Conservation (phyloP, 2,797 vertebrate genomes). For the Hyperoplus immaculatus region DNA sequence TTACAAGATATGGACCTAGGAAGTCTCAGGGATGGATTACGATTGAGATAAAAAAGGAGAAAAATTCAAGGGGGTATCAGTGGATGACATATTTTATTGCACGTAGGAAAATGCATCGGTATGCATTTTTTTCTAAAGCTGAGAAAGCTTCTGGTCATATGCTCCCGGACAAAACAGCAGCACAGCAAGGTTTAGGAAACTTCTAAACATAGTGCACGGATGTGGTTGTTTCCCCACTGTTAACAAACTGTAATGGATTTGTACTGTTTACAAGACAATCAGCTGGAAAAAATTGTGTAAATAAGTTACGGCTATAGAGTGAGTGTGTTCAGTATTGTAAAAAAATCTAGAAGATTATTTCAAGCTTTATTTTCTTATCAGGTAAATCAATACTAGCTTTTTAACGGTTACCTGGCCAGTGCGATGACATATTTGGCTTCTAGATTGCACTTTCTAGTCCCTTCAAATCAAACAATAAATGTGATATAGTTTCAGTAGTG, state of each 20-base stretch:
- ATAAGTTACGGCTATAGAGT: no score
- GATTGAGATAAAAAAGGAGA: not conserved
- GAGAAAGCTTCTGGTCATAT: slow-evolving; percentile 17
- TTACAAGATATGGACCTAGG: slow-evolving; percentile 1
- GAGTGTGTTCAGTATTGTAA: not conserved
- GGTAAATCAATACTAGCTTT: slow-evolving; percentile 8
- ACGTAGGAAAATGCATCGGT: slow-evolving; percentile 35
- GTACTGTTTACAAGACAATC: slow-evolving; percentile 3
- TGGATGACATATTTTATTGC: slow-evolving; percentile 37
- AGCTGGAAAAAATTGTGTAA: not conserved
- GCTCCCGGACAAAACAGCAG: slow-evolving; percentile 6
- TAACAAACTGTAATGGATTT: not conserved
- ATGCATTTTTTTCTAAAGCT: slow-evolving; percentile 20
- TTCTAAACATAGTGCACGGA: not conserved
- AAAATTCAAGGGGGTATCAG: not conserved
- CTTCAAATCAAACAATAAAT: not conserved
- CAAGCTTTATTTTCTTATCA: not conserved
- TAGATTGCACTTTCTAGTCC: not conserved
- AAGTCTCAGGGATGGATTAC: slow-evolving; percentile 22
- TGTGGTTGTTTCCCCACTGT: not conserved
- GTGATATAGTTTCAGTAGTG: not conserved
- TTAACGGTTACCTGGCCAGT: not conserved
- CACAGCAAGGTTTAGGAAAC: slow-evolving; percentile 12
- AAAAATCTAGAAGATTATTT: not conserved
- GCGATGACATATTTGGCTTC: not conserved